These are phyloP conservation scores for Andrena marginata DNA, from an alignment of 2,888 invertebrate species.

Conservation along the genomic window DNA sequence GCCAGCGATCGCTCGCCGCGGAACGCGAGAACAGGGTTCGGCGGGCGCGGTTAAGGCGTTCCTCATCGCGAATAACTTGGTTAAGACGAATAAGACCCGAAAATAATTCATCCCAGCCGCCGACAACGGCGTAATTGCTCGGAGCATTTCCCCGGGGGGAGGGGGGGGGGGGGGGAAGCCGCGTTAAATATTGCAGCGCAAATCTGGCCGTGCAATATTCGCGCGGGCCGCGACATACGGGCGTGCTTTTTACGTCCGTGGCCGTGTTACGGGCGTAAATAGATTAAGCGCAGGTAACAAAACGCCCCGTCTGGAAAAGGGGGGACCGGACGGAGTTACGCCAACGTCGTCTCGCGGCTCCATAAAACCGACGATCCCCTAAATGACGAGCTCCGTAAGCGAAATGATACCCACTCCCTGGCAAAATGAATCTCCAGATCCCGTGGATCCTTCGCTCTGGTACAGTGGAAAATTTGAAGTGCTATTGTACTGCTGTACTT, in stretches of 20 bases:
- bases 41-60: neutral
- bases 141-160: neutral
- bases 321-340: constrained; percentile 21
- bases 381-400: constrained; percentile 26
- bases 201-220: constrained; percentile 25
- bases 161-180: neutral
- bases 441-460: neutral
- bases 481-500: too few relatives aligned
- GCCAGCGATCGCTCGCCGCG: neutral
- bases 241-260: constrained; percentile 34
- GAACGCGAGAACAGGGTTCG: neutral
- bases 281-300: constrained; percentile 49
- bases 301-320: constrained; percentile 9
- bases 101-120: constrained; percentile 33
- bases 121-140: constrained; percentile 39
- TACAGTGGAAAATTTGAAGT: neutral
- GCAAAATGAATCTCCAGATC: neutral
- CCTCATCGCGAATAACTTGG: constrained; percentile 7
- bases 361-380: constrained; percentile 23
- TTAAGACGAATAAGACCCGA: neutral
- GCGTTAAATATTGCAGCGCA: constrained; percentile 31
- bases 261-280: constrained; percentile 33
- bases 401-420: neutral
- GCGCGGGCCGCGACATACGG: constrained; percentile 2
- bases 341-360: constrained; percentile 29